A percentile compares a stretch with the other conserved stretches of the same genome.
These are phyloP conservation scores for Hoplostethus atlanticus DNA, from an alignment of 2,797 vertebrate genomes.

Conservation along the genomic window DNA sequence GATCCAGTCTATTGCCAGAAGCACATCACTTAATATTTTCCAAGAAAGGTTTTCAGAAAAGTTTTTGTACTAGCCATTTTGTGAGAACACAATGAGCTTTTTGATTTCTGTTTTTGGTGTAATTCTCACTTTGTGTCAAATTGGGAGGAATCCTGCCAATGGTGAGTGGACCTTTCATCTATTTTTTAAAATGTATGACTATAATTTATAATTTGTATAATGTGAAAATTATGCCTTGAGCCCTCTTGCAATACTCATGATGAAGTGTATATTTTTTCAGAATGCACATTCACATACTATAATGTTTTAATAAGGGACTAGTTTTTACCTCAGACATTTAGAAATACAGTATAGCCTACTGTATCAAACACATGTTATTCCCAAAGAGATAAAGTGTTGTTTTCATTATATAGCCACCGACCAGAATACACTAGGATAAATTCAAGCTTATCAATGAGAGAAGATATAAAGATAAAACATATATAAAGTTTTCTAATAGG, in stretches of 20 bases:
- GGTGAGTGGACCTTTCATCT: constrained; percentile 76
- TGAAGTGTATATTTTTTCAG: neutral
- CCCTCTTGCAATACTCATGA: neutral
- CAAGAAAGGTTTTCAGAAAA: constrained; percentile 35
- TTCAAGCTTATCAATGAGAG: neutral
- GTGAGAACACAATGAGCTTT: constrained; percentile 73
- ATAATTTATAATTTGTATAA: neutral
- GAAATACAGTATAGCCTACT: neutral
- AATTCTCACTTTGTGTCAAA: constrained; percentile 75
- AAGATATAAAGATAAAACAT: neutral
- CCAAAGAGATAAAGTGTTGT: neutral
- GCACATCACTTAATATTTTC: constrained; percentile 55
- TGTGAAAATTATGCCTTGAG: neutral
- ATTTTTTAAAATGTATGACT: neutral
- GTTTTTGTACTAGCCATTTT: constrained; percentile 34
- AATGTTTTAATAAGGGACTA: neutral
- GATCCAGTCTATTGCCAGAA: constrained; percentile 38
- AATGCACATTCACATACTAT: neutral
- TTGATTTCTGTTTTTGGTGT: constrained; percentile 66
- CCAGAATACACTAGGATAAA: neutral
- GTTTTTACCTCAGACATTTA: neutral
- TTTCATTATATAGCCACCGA: no score
- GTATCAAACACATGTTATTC: no score
- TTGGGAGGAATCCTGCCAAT: constrained; percentile 77
- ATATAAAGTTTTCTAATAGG: neutral